Conservation (phyloP, 2,113 vertebrate genomes). For the Spea multiplicata region DNA sequence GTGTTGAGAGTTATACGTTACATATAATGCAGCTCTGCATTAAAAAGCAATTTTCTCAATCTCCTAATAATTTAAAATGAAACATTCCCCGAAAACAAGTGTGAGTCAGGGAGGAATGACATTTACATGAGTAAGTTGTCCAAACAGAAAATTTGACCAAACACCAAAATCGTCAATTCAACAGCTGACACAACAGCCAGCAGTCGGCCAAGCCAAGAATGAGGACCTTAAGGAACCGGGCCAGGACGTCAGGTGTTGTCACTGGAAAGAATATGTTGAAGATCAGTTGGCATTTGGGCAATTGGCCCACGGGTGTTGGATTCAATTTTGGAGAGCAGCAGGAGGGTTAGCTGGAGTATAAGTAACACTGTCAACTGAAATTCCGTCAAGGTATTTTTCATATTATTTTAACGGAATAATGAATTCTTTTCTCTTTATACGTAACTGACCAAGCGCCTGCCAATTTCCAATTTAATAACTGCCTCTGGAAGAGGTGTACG, state of each 20-base stretch:
- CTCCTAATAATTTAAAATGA: conserved; percentile 60
- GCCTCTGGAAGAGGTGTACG: too few relatives aligned
- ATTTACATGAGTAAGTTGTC: conserved; percentile 53
- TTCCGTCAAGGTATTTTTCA: conserved; percentile 48
- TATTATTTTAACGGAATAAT: conserved; percentile 45
- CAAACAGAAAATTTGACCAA: conserved; percentile 57
- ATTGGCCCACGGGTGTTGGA: conserved; percentile 51
- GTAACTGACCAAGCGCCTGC: not conserved
- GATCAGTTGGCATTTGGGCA: conserved; percentile 52
- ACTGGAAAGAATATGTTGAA: conserved; percentile 52
- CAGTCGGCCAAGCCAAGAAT: conserved; percentile 26
- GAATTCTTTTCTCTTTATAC: conserved; percentile 2
- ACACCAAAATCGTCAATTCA: conserved; percentile 37
- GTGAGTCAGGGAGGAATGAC: conserved; percentile 60
- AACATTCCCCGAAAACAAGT: conserved; percentile 50
- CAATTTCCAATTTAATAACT: not conserved
- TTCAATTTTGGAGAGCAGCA: conserved; percentile 55
- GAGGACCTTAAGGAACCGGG: conserved; percentile 28
- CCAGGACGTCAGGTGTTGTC: conserved; percentile 59
- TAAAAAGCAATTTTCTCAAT: conserved; percentile 52
- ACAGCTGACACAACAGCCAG: conserved; percentile 53
- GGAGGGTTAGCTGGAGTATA: conserved; percentile 52
- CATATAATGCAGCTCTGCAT: conserved; percentile 51
- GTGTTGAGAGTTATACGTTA: conserved; percentile 52
- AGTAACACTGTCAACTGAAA: conserved; percentile 44